Conservation (phyloP, 1,140 invertebrate genomes). For the Forficula auricularia region DNA sequence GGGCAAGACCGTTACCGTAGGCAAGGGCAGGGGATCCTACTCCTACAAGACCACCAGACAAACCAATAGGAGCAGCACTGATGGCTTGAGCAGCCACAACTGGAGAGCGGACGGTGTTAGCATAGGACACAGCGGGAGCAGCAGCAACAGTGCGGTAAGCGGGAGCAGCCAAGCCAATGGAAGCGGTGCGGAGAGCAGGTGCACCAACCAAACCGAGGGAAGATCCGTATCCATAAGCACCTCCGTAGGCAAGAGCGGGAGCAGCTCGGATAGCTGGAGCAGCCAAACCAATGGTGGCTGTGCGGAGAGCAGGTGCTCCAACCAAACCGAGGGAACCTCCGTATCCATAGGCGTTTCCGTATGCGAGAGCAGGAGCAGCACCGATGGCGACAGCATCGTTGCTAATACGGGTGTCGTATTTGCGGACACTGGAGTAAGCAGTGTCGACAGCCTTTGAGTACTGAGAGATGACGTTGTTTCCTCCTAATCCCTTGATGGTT, state of each 20-base stretch:
- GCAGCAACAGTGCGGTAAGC: too few species aligned
- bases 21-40: too few species aligned
- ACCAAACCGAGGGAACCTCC: conserved; percentile 10
- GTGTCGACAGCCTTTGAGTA: conserved; percentile 42
- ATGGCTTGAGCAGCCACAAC: too few species aligned
- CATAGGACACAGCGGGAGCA: too few species aligned
- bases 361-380: conserved; percentile 18
- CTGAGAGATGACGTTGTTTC: conserved; percentile 33
- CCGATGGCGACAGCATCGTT: conserved; percentile 32
- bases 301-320: conserved; percentile 13
- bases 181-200: conserved; percentile 14
- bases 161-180: conserved; percentile 10
- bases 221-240: conserved; percentile 2
- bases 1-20: too few species aligned
- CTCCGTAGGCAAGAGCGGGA: conserved; percentile 3
- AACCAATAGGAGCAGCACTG: too few species aligned
- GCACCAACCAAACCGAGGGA: conserved; percentile 11
- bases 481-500: conserved; percentile 34
- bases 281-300: conserved; percentile 15
- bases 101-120: too few species aligned
- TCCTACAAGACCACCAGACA: too few species aligned
- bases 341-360: background rate
- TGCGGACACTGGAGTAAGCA: conserved; percentile 42
- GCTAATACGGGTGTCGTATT: conserved; percentile 37
- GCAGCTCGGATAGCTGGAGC: conserved; percentile 13